Conservation (phyloP, 2,113 vertebrate genomes). For the Acanthisitta chloris region DNA sequence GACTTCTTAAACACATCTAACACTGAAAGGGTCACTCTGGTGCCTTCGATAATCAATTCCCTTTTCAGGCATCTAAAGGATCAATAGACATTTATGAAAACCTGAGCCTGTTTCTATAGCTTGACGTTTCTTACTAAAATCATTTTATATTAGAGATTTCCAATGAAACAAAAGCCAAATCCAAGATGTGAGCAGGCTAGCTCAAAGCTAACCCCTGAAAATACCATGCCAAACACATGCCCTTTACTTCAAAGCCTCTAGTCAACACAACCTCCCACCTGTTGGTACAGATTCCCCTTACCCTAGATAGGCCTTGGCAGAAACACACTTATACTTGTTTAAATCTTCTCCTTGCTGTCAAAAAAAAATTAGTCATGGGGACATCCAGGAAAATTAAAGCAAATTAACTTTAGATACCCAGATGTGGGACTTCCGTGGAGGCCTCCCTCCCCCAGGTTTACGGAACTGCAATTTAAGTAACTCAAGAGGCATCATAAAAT, state of each 20-base stretch:
- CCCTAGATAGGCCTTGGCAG: not conserved
- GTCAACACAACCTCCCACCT: not conserved
- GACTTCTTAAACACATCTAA: not conserved
- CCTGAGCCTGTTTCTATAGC: not conserved
- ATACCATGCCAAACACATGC: not conserved
- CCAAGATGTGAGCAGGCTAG: rapidly evolving
- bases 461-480: not conserved
- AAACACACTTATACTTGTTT: not conserved
- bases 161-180: not conserved
- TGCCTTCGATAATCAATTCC: not conserved
- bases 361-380: not conserved
- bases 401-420: not conserved
- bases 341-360: not conserved
- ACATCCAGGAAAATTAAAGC: not conserved
- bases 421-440: not conserved
- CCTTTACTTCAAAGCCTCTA: not conserved
- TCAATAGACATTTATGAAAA: not conserved
- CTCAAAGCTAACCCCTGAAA: not conserved
- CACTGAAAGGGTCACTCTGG: not conserved
- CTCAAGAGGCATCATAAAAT: not conserved
- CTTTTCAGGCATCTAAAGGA: not conserved
- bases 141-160: not conserved
- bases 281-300: not conserved
- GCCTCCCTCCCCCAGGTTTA: not conserved
- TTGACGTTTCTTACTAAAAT: not conserved